These are phyloP conservation scores for Enteromius argenteus DNA, from an alignment of 2,797 vertebrate species.

Conservation along the genomic window DNA sequence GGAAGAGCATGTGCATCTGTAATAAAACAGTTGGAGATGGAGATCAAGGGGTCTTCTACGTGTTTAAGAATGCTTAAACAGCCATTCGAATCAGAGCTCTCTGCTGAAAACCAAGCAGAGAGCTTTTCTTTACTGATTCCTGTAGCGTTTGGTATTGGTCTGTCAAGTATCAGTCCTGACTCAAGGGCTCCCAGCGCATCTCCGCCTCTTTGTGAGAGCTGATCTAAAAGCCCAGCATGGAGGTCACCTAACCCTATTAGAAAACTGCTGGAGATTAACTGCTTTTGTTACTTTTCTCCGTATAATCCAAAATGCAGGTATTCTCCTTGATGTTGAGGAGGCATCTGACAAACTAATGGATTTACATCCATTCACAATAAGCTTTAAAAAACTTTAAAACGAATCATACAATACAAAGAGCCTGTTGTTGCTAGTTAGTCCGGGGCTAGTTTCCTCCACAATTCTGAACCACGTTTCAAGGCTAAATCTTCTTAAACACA, in stretches of 20 bases:
- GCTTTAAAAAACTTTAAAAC: conserved; percentile 14
- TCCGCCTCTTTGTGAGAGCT: conserved; percentile 22
- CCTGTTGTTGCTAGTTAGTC: conserved; percentile 40
- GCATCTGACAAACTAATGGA: conserved; percentile 25
- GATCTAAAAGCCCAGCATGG: conserved; percentile 56
- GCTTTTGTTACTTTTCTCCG: conserved; percentile 39
- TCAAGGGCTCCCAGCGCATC: conserved; percentile 43
- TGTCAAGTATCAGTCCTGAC: conserved; percentile 42
- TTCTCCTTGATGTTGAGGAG: conserved; percentile 3
- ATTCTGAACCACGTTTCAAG: conserved; percentile 50
- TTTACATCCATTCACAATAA: conserved; percentile 1
- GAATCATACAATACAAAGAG: conserved; percentile 41
- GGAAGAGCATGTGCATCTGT: conserved; percentile 28
- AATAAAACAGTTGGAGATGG: conserved; percentile 31
- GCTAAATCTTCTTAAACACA: conserved; percentile 50
- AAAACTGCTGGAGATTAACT: conserved; percentile 45
- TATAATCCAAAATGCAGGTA: conserved; percentile 38
- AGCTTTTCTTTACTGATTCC: conserved; percentile 34
- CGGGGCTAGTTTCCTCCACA: conserved; percentile 26
- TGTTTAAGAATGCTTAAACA: conserved; percentile 41
- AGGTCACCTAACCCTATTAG: conserved; percentile 51
- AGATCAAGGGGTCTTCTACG: conserved; percentile 23
- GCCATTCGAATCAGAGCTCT: conserved; percentile 8
- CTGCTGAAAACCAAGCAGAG: conserved; percentile 30
- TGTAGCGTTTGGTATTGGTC: conserved; percentile 32